phyloP scores from a whole-genome alignment of 37 sponge, comb jelly and placozoan species.

The Oopsacas minuta region DNA sequence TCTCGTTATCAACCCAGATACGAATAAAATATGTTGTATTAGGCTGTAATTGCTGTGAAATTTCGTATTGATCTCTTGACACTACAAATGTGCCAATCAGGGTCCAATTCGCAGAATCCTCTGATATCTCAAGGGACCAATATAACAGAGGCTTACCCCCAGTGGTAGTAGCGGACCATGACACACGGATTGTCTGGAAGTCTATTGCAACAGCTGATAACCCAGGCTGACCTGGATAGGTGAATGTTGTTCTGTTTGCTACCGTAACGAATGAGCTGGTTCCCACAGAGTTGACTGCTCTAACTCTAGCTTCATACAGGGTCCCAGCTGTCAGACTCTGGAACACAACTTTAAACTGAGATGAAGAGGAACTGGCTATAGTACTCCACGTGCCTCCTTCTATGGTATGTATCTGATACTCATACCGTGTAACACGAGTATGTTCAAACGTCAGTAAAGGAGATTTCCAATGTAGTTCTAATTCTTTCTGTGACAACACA shows the following conservation, averaged over 20 bases:
- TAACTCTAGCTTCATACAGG: background rate
- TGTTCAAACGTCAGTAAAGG: background rate
- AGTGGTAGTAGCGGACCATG: background rate
- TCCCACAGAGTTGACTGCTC: background rate
- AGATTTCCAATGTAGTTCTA: background rate
- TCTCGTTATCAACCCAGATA: background rate
- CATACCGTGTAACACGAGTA: background rate
- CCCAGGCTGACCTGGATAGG: background rate
- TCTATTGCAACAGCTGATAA: background rate
- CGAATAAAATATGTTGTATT: background rate
- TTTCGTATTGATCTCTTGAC: background rate
- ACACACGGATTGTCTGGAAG: background rate
- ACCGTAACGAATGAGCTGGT: background rate
- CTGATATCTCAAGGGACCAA: background rate
- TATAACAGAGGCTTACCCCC: background rate
- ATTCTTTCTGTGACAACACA: background rate
- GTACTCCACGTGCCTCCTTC: background rate
- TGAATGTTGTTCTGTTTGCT: background rate
- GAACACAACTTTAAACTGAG: background rate
- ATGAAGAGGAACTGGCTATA: background rate
- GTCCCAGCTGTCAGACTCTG: background rate
- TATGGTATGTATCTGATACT: background rate
- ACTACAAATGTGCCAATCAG: background rate
- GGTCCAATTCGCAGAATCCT: background rate
- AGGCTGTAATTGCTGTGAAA: background rate